A percentile compares a stretch with the other conserved stretches of the same genome.
Evolutionary conservation across 1,140 invertebrate species (phyloP).

Genomic region (Gryon sp.): DNA sequence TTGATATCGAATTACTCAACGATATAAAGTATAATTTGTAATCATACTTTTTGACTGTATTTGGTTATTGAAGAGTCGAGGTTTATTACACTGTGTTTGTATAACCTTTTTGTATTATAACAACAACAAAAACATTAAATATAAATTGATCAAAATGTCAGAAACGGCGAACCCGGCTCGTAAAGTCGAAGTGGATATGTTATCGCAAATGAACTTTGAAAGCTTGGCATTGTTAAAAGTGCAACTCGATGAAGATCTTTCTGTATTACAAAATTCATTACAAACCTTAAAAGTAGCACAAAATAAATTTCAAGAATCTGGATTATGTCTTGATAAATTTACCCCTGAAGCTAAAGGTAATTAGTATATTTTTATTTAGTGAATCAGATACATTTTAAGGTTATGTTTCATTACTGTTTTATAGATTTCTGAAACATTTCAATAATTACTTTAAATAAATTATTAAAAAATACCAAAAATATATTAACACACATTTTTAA

Average conservation of each 20-base stretch:
- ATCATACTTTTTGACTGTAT: slow-evolving; percentile 25
- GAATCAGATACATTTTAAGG: no score
- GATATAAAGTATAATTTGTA: no score
- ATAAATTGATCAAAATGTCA: slow-evolving; percentile 78
- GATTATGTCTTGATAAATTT: slow-evolving; percentile 90
- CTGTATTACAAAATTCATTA: slow-evolving; percentile 92
- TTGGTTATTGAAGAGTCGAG: slow-evolving; percentile 23
- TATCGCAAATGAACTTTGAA: slow-evolving; percentile 87
- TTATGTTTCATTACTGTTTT: no score
- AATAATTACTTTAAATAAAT: no score
- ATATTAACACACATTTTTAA: no score
- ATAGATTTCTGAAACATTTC: no score
- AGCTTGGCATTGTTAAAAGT: slow-evolving; percentile 91
- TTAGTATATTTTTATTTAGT: no score
- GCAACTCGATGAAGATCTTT: slow-evolving; percentile 92
- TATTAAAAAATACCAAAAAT: no score
- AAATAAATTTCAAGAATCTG: slow-evolving; percentile 92
- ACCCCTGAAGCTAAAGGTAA: slow-evolving; percentile 84
- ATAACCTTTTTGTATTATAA: not conserved
- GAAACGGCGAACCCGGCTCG: slow-evolving; percentile 80
- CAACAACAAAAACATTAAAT: not conserved
- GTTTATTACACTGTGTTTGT: not conserved
- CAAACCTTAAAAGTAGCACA: slow-evolving; percentile 94
- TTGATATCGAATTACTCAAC: no score
- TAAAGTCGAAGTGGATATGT: slow-evolving; percentile 86